phyloP scores from a whole-genome alignment of 2,113 vertebrate species.

The Ceratotherium simum region DNA sequence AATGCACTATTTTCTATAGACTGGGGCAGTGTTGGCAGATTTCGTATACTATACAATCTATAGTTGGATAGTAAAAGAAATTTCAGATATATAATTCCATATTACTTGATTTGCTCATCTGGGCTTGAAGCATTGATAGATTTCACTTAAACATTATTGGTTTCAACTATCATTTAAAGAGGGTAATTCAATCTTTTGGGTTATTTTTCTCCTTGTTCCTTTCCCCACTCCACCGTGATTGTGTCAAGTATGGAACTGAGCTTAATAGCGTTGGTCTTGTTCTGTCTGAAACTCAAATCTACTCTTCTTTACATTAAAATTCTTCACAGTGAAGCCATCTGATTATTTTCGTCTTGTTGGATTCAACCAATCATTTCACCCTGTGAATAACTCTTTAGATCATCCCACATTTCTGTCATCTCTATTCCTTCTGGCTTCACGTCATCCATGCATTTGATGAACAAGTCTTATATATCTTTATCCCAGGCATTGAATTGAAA shows the following conservation, averaged over 20 bases:
- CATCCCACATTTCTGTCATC: slow-evolving; percentile 55
- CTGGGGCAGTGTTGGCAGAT: not conserved
- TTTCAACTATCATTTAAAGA: not conserved
- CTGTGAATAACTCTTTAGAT: slow-evolving; percentile 66
- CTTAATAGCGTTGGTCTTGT: not conserved
- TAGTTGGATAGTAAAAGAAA: not conserved
- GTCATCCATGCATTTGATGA: slow-evolving; percentile 57
- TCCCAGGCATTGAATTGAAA: not conserved
- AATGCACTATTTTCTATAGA: not conserved
- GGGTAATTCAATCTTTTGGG: not conserved
- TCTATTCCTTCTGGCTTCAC: slow-evolving; percentile 54
- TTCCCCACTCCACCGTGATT: not conserved
- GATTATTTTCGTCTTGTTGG: slow-evolving; percentile 31
- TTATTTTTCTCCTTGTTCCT: not conserved
- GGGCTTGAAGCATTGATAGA: not conserved
- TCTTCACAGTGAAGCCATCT: slow-evolving; percentile 3
- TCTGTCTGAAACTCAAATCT: not conserved
- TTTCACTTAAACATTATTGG: slow-evolving; percentile 21
- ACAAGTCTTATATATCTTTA: slow-evolving; percentile 20
- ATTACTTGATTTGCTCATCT: slow-evolving; percentile 14
- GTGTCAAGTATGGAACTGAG: not conserved
- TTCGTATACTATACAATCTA: not conserved
- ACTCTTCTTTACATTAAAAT: not conserved
- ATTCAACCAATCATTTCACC: slow-evolving; percentile 47
- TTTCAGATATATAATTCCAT: not conserved